Evolutionary conservation across 1,140 invertebrate species (phyloP), one percentile per base, ranked within the genome.

Genomic region (Eumaeus atala): DNA sequence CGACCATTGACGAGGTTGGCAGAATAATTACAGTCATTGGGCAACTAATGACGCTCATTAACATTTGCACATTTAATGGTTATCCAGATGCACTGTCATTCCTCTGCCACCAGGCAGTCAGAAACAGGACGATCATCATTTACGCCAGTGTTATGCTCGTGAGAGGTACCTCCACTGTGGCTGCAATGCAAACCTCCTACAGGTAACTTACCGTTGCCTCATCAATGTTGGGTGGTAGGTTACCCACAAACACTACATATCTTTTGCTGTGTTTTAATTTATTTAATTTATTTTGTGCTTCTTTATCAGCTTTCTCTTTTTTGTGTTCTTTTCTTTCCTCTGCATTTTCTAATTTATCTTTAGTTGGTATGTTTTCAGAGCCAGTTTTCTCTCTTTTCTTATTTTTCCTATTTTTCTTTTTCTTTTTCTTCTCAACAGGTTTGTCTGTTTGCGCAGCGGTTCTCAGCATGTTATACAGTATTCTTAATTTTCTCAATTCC

Each of bases 201-300:
- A n/a, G n/a, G n/a, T 56, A 14, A 37, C 59, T 57, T 59, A 86
- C 83, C 64, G 67, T 74, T 47, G 78, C 74, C 54, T 76, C 77
- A 47, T 71, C 58, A 56, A 82, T 58, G 60, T 75, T 69, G 6
- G 72, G 49, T 5, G 79, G 76, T 35, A 86, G 66, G 48, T 86
- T 86, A 1, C 83, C 83, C 42, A 86, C 48, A 64, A 86, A 86
- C 21, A 86, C 83, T 3, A 86, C 74, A 77, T 86, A 84, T 77
- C 81, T 66, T 52, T 86, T 86, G 3, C 77, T 78, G 1, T 74
- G 76, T 62, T 74, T 77, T 7, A 59, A 51, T 70, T 80, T 79
- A n/a, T 49, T 54, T 57, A n/a, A n/a, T n/a, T n/a, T n/a, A n/a
- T n/a, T n/a, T n/a, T n/a, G n/a, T n/a, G n/a, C n/a, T n/a, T n/a